Conservation (phyloP, 2,888 invertebrate species). For the Dicranocentrus wangi region DNA sequence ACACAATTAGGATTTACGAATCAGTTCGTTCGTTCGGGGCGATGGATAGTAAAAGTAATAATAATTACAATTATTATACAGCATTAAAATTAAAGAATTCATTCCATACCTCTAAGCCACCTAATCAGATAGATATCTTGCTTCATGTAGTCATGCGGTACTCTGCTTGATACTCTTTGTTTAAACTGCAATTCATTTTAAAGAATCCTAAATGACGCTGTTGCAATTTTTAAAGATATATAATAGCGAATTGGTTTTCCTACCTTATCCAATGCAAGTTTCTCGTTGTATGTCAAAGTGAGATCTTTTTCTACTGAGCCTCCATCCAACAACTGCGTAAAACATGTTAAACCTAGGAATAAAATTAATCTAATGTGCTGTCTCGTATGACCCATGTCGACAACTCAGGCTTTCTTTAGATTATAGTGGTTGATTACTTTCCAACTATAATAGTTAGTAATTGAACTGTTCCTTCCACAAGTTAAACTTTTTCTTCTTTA, state of each 20-base stretch:
- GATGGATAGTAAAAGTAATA: no score
- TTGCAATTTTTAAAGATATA: neutral
- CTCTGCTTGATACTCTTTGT: neutral
- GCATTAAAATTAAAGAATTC: neutral
- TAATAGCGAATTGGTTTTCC: neutral
- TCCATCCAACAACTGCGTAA: no score
- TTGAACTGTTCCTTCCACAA: no score
- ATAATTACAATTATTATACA: neutral
- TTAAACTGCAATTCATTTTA: slow-evolving; percentile 34
- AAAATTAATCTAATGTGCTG: no score
- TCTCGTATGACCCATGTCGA: no score
- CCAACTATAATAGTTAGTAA: no score
- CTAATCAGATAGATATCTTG: slow-evolving; percentile 37
- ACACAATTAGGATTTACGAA: no score
- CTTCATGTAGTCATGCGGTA: slow-evolving; percentile 50
- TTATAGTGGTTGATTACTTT: no score
- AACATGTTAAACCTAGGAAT: no score
- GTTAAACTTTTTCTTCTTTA: no score
- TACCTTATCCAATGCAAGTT: slow-evolving; percentile 45
- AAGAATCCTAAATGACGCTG: neutral
- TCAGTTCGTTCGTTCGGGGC: no score
- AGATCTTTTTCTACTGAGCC: slow-evolving; percentile 37
- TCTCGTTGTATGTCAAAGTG: slow-evolving; percentile 37
- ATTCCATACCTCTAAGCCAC: slow-evolving; percentile 40
- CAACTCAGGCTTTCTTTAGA: no score